Base-by-base conservation (phyloP, 2,888 invertebrate species). In the Agrotis puta region DNA sequence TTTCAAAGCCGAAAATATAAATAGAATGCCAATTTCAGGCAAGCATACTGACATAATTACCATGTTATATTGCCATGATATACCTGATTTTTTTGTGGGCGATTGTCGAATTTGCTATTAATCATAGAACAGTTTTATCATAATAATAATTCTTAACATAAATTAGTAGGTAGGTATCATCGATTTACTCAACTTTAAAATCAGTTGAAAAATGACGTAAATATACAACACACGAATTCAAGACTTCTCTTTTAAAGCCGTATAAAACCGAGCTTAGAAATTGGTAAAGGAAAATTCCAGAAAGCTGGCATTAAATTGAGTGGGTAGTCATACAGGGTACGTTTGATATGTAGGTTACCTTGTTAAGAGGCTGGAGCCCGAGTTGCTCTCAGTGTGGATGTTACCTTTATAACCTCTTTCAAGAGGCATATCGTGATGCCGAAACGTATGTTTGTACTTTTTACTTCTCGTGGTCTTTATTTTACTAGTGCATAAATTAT, bases 201-300 rank as follows among this genome's bases (percentile, higher is more conserved):
- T 14, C 7, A 18, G 14, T 24, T 43, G 13, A 27, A 33, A 20
- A 27, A 75, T 43, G 13, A 13, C 13, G 6, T 3, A 39, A 4
- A 18, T 48, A 67, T 47, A 43, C 18, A 39, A 66, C 7, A 22
- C 2, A 67, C 7, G 14, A 56, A 56, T 69, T 69, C 18, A 56
- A 14, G 56, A 33, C 22, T 13, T 24, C 18, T 5, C 50, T 57
- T 77, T 50, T 57, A 20, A 22, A 50, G 18, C 20, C 20, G 20
- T 33, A 77, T 69, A 69, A 72, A 68, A 27, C 43, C 27, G 45
- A 56, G 43, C 69, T 48, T 48, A 56, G 71, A 73, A 75, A 73
- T 63, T 79, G 48, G 22, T 48, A 59, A 58, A 78, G 57, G 79
- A 69, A 76, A 77, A 48, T 69, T 58, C 73, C 63, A 78, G 73